These are phyloP conservation scores for Hedychridium roseum DNA, from an alignment of 2,888 invertebrate species.

Conservation along the genomic window DNA sequence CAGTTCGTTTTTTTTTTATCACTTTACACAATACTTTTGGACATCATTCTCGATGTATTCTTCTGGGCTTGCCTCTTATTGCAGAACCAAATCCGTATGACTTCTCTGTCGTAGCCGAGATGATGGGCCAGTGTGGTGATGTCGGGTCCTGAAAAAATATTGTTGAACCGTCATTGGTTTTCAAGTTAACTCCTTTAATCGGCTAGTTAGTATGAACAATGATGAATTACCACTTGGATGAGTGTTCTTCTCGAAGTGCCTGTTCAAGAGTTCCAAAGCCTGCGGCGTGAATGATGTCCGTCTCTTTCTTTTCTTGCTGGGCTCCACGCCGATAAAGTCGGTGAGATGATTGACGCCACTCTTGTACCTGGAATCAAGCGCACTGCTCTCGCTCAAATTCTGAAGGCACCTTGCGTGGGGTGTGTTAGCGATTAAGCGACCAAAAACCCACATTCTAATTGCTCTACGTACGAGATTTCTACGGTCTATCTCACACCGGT, in stretches of 20 bases:
- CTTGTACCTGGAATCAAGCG: conserved; percentile 78
- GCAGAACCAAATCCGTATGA: conserved; percentile 99
- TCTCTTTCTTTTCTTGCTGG: conserved; percentile 95
- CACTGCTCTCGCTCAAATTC: conserved; percentile 60
- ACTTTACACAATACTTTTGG: conserved; percentile 39
- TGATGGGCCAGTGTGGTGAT: conserved; percentile 95
- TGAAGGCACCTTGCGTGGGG: conserved; percentile 29
- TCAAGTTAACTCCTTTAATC: too few species aligned
- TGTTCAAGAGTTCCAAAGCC: conserved; percentile 92
- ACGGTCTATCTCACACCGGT: too few species aligned
- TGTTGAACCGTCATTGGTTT: too few species aligned
- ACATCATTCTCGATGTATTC: conserved; percentile 95
- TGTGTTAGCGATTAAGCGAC: too few species aligned
- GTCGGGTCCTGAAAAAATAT: conserved; percentile 81
- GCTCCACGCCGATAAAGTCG: conserved; percentile 95
- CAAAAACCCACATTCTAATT: too few species aligned
- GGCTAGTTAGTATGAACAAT: too few species aligned
- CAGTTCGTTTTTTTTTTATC: not conserved
- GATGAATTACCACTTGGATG: conserved; percentile 88
- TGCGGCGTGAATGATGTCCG: conserved; percentile 97
- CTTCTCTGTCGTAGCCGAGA: conserved; percentile 96
- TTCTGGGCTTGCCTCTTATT: conserved; percentile 97
- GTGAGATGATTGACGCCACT: conserved; percentile 93
- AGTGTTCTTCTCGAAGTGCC: conserved; percentile 95
- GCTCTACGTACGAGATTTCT: too few species aligned